Conservation (phyloP, 2,888 invertebrate species). For the Orthosia gracilis region DNA sequence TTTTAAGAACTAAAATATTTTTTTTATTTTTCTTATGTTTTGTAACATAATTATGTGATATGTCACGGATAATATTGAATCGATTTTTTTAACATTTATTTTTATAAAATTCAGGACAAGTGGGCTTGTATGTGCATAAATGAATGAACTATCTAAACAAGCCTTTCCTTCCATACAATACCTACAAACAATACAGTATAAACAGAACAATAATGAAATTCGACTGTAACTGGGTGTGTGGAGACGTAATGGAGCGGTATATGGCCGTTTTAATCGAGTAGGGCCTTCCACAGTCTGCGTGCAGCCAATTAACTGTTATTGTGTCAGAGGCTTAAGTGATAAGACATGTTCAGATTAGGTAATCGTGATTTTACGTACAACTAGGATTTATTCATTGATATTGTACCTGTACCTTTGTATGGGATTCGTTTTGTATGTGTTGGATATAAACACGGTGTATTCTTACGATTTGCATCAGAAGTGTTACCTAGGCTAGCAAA, state of each 20-base stretch:
- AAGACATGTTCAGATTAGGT: not conserved
- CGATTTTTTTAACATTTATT: too few species aligned
- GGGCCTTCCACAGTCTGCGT: conserved; percentile 27
- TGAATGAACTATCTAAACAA: not conserved
- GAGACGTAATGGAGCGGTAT: conserved; percentile 43
- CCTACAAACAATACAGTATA: not conserved
- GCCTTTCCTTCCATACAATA: not conserved
- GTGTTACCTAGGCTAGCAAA: too few species aligned
- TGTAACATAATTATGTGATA: too few species aligned
- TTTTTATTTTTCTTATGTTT: too few species aligned
- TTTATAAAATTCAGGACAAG: too few species aligned
- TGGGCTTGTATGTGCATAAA: too few species aligned
- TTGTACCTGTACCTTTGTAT: not conserved
- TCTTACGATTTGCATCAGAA: not conserved
- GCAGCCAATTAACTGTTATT: conserved; percentile 42
- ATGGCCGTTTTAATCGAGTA: conserved; percentile 41
- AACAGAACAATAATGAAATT: conserved; percentile 29
- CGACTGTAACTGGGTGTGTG: conserved; percentile 16
- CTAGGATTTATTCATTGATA: not conserved
- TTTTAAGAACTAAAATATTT: too few species aligned
- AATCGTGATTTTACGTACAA: not conserved
- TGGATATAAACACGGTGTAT: too few species aligned
- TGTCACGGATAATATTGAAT: too few species aligned
- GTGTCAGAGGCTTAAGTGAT: conserved; percentile 19
- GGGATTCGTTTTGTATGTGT: not conserved